These are phyloP conservation scores for Catharus fuscescens DNA, from an alignment of 2,113 vertebrate genomes.

Conservation along the genomic window DNA sequence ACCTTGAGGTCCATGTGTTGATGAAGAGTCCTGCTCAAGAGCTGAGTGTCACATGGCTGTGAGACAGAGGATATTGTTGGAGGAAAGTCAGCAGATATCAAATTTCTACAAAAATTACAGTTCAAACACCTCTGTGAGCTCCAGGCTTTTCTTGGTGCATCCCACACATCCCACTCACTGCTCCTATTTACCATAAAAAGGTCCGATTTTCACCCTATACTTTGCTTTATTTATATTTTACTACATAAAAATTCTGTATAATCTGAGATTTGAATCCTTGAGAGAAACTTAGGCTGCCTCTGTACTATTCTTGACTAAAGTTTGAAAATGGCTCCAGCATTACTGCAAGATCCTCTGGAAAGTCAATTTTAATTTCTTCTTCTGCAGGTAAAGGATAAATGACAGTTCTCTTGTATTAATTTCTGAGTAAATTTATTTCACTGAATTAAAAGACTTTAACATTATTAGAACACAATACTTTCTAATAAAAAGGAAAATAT, in stretches of 20 bases:
- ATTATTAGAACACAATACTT: conserved; percentile 11
- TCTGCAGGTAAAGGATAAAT: conserved; percentile 8
- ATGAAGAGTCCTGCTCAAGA: not conserved
- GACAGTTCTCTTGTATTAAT: conserved; percentile 21
- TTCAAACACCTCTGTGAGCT: not conserved
- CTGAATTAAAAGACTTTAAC: conserved; percentile 46
- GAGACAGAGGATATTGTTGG: not conserved
- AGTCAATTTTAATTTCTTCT: conserved; percentile 33
- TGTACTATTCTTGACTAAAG: not conserved
- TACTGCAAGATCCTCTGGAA: not conserved
- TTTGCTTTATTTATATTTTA: not conserved
- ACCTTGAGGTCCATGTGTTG: not conserved
- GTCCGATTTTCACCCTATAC: not conserved
- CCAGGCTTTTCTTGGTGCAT: not conserved
- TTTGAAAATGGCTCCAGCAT: not conserved
- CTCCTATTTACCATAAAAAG: not conserved
- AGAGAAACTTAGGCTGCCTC: not conserved
- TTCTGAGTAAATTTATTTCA: conserved; percentile 49
- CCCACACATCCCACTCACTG: not conserved
- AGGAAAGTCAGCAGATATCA: not conserved
- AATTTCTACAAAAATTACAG: not conserved
- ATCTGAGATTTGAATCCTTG: not conserved
- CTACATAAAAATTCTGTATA: not conserved
- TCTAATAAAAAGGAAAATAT: conserved; percentile 37
- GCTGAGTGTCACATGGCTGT: not conserved